A percentile compares a stretch with the other conserved stretches of the same genome.
These are phyloP conservation scores for Raja brachyura DNA, from an alignment of 2,113 vertebrate species.

Conservation along the genomic window DNA sequence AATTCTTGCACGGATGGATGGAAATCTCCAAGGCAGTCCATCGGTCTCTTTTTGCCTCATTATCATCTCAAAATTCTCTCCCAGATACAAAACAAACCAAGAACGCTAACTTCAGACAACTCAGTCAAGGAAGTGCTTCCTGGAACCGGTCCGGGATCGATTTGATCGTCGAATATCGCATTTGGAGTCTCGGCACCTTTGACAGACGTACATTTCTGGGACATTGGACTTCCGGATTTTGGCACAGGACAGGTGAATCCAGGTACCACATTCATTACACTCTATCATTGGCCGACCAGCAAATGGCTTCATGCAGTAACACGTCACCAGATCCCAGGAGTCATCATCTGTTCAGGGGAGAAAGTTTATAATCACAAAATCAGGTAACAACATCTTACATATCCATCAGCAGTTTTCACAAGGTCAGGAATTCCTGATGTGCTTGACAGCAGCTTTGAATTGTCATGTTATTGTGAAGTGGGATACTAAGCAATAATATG, in stretches of 20 bases:
- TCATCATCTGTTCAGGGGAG: conserved; percentile 70
- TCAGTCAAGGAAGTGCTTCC: conserved; percentile 88
- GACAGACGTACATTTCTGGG: conserved; percentile 90
- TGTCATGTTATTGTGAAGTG: background rate
- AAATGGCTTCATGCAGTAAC: conserved; percentile 97
- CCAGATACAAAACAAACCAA: conserved; percentile 21
- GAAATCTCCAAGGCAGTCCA: background rate
- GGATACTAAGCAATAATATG: background rate
- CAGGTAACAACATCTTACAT: conserved; percentile 1
- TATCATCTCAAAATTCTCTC: background rate
- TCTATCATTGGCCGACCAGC: conserved; percentile 96
- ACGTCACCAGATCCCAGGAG: conserved; percentile 95
- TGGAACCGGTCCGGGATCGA: conserved; percentile 80
- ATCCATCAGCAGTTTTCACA: background rate
- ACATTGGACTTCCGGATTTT: conserved; percentile 97
- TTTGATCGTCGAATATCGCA: conserved; percentile 87
- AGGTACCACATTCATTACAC: conserved; percentile 89
- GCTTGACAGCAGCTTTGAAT: background rate
- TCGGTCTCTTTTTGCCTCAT: background rate
- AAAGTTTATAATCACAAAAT: background rate
- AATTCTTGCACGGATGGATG: background rate
- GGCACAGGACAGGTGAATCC: conserved; percentile 95
- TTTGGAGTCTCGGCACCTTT: conserved; percentile 85
- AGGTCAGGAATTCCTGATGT: background rate
- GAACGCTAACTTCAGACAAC: background rate